A percentile compares a stretch with the other conserved stretches of the same genome.
These are phyloP conservation scores for Mesoligia furuncula DNA, from an alignment of 2,888 invertebrate genomes.

Conservation along the genomic window DNA sequence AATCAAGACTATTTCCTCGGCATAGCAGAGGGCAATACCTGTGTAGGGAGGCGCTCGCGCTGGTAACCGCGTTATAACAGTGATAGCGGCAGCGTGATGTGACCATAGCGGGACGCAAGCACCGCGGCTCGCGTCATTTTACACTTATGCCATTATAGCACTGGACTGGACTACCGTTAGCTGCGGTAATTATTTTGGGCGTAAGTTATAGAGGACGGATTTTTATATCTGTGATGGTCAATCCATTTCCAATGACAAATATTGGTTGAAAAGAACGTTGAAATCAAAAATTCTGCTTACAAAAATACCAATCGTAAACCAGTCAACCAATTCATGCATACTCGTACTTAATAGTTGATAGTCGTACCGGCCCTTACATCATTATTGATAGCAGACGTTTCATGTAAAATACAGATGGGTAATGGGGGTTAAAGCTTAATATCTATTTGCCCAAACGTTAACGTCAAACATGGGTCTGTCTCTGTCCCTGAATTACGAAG, in stretches of 20 bases:
- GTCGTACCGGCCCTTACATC: neutral
- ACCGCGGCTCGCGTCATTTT: conserved; percentile 72
- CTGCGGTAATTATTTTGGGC: conserved; percentile 37
- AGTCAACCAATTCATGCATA: neutral
- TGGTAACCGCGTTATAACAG: conserved; percentile 85
- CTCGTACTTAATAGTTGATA: neutral
- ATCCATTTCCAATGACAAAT: neutral
- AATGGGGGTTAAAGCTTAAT: neutral
- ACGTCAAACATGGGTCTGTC: neutral
- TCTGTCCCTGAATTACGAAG: neutral
- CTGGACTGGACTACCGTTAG: conserved; percentile 58
- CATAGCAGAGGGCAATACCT: conserved; percentile 71
- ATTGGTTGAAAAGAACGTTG: too few relatives aligned
- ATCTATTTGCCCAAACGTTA: neutral
- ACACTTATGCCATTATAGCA: conserved; percentile 70
- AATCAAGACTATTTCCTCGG: conserved; percentile 71
- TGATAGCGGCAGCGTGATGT: conserved; percentile 87
- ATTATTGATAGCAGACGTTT: neutral
- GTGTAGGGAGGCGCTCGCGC: conserved; percentile 78
- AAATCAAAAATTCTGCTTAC: neutral
- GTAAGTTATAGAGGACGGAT: neutral
- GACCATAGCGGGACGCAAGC: conserved; percentile 82
- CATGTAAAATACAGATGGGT: neutral
- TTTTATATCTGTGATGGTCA: neutral
- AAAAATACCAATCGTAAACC: neutral